Percentiles rank a stretch among this genome's conserved stretches.
Conservation (phyloP, 2,797 vertebrate species). For the Pagetopsis macropterus region DNA sequence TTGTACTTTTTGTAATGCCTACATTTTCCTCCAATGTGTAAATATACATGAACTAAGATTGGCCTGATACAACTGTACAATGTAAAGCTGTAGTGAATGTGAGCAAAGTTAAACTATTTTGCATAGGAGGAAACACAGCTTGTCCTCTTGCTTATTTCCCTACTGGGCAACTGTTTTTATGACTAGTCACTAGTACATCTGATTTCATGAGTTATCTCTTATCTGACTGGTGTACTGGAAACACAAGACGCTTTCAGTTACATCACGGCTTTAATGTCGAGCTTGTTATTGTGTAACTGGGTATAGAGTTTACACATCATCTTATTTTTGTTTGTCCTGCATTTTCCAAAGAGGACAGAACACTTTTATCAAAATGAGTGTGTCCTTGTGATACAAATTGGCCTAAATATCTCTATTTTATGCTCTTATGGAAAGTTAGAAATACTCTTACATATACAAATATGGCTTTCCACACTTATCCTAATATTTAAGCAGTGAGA, state of each 20-base stretch:
- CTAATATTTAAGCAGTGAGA: not conserved
- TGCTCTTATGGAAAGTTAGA: not conserved
- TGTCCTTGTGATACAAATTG: not conserved
- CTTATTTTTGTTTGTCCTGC: not conserved
- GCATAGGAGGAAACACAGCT: not conserved
- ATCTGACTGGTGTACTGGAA: constrained; percentile 27
- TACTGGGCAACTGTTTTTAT: not conserved
- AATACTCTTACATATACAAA: not conserved
- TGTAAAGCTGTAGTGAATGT: not conserved
- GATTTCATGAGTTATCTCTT: not conserved
- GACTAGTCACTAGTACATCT: no score
- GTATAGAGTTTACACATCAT: constrained; percentile 14
- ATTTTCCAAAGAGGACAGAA: not conserved
- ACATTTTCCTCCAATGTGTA: not conserved
- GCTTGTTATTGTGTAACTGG: not conserved
- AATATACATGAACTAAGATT: not conserved
- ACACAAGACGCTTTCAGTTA: not conserved
- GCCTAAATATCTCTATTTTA: not conserved
- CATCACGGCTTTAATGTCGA: no score
- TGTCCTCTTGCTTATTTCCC: not conserved
- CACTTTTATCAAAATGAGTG: not conserved
- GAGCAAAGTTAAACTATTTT: not conserved
- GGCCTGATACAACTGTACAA: not conserved
- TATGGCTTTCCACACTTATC: not conserved
- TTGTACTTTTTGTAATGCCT: not conserved